Evolutionary conservation across 2,888 invertebrate species (phyloP).

Genomic region (Amphiduros pacificus): DNA sequence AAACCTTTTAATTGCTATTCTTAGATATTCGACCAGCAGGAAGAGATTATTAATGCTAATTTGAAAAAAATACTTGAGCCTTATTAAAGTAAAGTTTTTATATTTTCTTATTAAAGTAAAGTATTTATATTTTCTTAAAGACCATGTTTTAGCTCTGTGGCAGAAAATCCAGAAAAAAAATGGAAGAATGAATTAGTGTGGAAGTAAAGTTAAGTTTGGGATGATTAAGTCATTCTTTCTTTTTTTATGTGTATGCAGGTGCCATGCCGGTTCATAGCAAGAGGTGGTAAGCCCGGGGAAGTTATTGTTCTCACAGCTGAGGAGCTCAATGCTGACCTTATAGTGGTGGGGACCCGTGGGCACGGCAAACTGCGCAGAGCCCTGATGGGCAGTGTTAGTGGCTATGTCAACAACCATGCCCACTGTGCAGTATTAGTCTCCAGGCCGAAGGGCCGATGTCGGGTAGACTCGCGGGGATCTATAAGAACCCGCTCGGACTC

Average conservation of each 20-base stretch:
- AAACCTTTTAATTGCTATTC: too few species aligned
- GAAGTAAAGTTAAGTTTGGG: too few species aligned
- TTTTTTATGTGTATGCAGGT: constrained; percentile 6
- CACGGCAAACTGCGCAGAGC: constrained; percentile 11
- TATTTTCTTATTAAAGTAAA: background rate
- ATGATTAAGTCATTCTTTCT: background rate
- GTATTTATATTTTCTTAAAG: too few species aligned
- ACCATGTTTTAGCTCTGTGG: too few species aligned
- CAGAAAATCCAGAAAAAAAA: too few species aligned
- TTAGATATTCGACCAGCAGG: too few species aligned
- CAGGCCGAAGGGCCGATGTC: constrained; percentile 8
- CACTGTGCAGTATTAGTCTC: constrained; percentile 14
- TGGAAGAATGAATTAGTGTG: too few species aligned
- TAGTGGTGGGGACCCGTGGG: constrained; percentile 15
- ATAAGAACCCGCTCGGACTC: too few species aligned
- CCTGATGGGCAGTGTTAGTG: constrained; percentile 8
- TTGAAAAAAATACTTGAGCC: too few species aligned
- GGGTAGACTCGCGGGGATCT: background rate
- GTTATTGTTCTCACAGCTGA: constrained; percentile 12
- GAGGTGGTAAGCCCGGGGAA: constrained; percentile 16
- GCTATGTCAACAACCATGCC: constrained; percentile 13
- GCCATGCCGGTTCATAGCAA: constrained; percentile 13
- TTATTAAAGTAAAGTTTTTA: too few species aligned
- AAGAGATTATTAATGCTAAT: too few species aligned
- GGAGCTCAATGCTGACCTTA: constrained; percentile 8